Conservation (phyloP, 2,888 invertebrate genomes). For the Dryococelus australis region DNA sequence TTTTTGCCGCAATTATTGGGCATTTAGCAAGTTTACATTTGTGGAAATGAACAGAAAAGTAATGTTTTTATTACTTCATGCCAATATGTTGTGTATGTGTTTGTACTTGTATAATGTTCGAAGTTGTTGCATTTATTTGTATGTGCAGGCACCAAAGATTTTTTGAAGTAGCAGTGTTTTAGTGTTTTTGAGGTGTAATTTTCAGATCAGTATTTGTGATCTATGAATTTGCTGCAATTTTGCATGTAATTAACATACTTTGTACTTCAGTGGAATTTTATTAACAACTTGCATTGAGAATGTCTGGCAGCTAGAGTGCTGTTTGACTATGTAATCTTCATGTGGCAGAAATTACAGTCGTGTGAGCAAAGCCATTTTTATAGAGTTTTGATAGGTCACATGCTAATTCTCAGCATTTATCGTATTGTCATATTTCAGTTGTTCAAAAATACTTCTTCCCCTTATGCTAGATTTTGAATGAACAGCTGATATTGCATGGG, state of each 20-base stretch:
- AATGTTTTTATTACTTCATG: not conserved
- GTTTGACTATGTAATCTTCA: not conserved
- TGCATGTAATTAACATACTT: slow-evolving; percentile 2
- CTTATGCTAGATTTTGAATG: no score
- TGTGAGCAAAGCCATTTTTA: not conserved
- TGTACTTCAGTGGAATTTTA: not conserved
- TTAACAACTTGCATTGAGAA: not conserved
- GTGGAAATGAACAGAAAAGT: not conserved
- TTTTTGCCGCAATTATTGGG: not conserved
- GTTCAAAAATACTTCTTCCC: no score
- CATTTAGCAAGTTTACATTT: not conserved
- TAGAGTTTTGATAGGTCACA: not conserved
- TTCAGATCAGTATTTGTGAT: slow-evolving; percentile 22
- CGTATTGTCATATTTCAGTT: no score
- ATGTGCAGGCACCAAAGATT: not conserved
- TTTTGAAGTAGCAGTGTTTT: not conserved
- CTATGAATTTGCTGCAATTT: not conserved
- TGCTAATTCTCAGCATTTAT: not conserved
- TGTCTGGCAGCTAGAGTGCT: not conserved
- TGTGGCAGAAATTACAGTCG: not conserved
- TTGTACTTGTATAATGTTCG: not conserved
- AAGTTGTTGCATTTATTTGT: slow-evolving; percentile 2
- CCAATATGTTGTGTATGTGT: not conserved
- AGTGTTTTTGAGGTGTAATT: slow-evolving; percentile 24
- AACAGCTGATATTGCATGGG: no score